phyloP scores from a whole-genome alignment of 2,797 vertebrate species.

The Acropternis orthonyx region DNA sequence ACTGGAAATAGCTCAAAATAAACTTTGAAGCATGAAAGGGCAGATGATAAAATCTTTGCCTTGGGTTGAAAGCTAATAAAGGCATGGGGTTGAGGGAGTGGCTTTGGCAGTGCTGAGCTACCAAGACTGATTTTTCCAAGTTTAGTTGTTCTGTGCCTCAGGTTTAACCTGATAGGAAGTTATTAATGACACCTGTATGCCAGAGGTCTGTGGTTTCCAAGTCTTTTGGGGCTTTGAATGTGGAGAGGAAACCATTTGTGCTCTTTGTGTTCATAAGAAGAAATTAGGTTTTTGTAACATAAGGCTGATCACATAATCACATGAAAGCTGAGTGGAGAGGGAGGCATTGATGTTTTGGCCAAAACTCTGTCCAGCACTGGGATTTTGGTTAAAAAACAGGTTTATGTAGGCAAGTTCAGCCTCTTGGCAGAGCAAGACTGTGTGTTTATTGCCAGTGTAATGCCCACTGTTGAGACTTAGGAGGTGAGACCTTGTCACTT shows the following conservation, averaged over 20 bases:
- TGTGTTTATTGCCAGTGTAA: background rate
- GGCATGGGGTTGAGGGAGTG: background rate
- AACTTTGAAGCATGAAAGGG: slow-evolving; percentile 11
- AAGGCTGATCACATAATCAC: background rate
- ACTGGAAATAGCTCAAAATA: background rate
- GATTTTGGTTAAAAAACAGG: background rate
- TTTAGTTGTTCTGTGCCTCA: background rate
- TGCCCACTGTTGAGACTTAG: background rate
- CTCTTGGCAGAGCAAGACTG: background rate
- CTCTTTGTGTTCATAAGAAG: background rate
- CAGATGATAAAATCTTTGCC: slow-evolving; percentile 19
- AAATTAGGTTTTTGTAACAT: background rate
- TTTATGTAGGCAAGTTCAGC: background rate
- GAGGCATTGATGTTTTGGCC: background rate
- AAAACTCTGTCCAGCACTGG: background rate
- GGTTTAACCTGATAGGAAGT: background rate
- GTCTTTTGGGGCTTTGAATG: background rate
- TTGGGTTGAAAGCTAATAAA: background rate
- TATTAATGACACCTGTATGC: background rate
- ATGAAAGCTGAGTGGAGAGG: background rate
- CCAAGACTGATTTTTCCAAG: background rate
- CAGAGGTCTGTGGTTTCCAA: background rate
- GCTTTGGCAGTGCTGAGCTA: background rate
- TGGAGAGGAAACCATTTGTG: background rate
- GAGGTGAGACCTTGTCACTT: background rate